Evolutionary conservation across 2,888 invertebrate species (phyloP), one percentile per base, ranked within the genome.

Genomic region (Xestia rhomboidea): DNA sequence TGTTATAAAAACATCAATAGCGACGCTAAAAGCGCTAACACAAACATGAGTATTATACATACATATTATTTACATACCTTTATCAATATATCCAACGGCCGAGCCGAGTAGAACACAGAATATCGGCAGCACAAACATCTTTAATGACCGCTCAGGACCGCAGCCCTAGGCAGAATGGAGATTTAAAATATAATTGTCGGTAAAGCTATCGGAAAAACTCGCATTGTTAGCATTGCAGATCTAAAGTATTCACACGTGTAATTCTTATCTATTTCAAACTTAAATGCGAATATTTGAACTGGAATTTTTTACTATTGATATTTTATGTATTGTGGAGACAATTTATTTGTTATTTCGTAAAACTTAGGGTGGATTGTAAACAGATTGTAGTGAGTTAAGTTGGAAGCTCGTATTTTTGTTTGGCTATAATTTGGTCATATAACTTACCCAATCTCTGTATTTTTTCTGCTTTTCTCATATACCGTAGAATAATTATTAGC

Each of bases 21-120:
- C 54, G 8, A 60, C 13, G 13, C 4, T 24, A 34, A 24, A 21
- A 49, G 5, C 6, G 30, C 30, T 79, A 68, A 41, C 66, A 68
- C 0, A 10, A 49, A 27, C 64, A 49, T 68, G 70, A 80, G 73
- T 77, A 77, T 75, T 76, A 41, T 24, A 44, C 76, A 74, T 71
- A 77, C 68, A 67, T 64, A 64, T 51, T 80, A 79, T 76, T 77
- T 79, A 85, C 91, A 89, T 89, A 96, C 96, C 93, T 93, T 96
- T 96, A 86, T 93, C 90, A 24, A 92, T 83, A 83, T 91, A 90
- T 72, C 93, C 95, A 51, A 93, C 79, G 15, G 91, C 89, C n/a
- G 91, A 82, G 68, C 93, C 93, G 82, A 94, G 81, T 66, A 93
- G 90, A 66, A 95, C 88, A 89, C 92, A 92, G 11, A 95, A 86